Base-by-base conservation (phyloP, 2,797 vertebrate genomes). In the Pangasius djambal region DNA sequence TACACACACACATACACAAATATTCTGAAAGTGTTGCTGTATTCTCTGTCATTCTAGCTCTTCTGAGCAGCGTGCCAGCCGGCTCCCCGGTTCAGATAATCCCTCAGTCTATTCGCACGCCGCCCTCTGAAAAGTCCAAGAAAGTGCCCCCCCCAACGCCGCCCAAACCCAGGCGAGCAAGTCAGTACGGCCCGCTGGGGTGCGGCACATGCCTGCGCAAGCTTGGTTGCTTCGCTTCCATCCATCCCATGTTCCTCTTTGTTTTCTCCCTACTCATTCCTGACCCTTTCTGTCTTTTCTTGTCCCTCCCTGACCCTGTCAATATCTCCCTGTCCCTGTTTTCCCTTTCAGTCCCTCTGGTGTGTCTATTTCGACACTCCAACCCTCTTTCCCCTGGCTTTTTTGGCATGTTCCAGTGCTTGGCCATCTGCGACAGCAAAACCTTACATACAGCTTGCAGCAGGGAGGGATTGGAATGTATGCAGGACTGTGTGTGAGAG, bases 81-180 rank as follows among this genome's bases (percentile, higher is more conserved):
- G 92, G 93, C 86, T 95, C 96, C 91, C 95, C 95, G 88, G 96
- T 96, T 93, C 96, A 95, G 94, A 89, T 96, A 92, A 93, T 95
- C 90, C 97, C 97, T 93, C 96, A 96, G 95, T 94, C 96, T 89
- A 92, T 94, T 89, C 90, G 89, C 92, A 96, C 96, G 90, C 95
- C 96, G 0, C 95, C 97, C 91, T 85, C 95, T 91, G 96, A 96
- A 93, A 96, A 95, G 95, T 94, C 94, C 87, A 93, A 94, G 96
- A 97, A 95, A 96, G 94, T 94, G 92, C 95, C 94, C 52, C 97
- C 96, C 94, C 93, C 94, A 92, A 97, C 96, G 10, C 96, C 97
- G 57, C 97, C 97, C 91, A 97, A 97, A 97, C 96, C 97, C 93
- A 95, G 96, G 74, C 96, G 96, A 96, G 96, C 97, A 97, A 97